phyloP scores from a whole-genome alignment of 2,888 invertebrate species.

The Sesamia inferens region DNA sequence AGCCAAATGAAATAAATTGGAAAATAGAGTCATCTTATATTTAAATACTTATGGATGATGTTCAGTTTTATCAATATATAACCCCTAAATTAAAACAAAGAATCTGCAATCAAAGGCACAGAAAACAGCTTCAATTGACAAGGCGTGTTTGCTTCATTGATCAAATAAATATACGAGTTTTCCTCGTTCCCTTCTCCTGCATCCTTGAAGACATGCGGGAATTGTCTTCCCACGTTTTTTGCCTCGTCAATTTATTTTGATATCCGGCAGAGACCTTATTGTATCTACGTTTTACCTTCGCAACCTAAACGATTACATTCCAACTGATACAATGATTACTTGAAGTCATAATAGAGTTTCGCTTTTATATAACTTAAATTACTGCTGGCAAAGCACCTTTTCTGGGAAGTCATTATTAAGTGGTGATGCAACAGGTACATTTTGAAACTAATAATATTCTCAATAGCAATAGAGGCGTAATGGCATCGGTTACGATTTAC shows the following conservation, averaged over 20 bases:
- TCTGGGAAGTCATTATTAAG: too few relatives aligned
- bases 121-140: background rate
- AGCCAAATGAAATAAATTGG: too few relatives aligned
- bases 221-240: background rate
- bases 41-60: too few relatives aligned
- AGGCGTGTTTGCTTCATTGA: background rate
- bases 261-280: background rate
- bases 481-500: background rate
- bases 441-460: background rate
- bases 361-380: conserved; percentile 2
- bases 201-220: background rate
- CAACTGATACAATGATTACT: background rate
- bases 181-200: background rate
- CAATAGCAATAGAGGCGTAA: background rate
- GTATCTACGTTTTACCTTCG: background rate
- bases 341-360: background rate
- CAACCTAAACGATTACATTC: background rate
- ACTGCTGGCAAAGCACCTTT: background rate
- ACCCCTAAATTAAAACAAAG: background rate
- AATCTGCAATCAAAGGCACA: background rate
- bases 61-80: too few relatives aligned
- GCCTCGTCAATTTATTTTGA: background rate
- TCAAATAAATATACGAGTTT: background rate
- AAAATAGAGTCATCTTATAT: too few relatives aligned
- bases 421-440: background rate